These are phyloP conservation scores for Agelastica alni DNA, from an alignment of 2,888 invertebrate genomes.

Conservation along the genomic window DNA sequence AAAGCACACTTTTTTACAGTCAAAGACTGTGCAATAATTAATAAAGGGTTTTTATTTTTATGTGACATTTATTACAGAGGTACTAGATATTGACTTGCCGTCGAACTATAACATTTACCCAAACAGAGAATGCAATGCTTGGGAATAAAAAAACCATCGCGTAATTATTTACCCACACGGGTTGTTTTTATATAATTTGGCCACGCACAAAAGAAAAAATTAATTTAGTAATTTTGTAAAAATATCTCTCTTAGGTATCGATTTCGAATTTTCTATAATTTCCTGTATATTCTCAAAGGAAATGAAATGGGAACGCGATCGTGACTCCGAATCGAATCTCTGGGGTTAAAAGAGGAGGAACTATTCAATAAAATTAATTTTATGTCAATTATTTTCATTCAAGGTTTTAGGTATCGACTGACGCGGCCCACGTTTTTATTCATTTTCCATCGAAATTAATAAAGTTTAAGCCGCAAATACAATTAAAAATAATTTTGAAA, in stretches of 20 bases:
- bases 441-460: too few species aligned
- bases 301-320: conserved; percentile 41
- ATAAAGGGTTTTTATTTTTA: too few species aligned
- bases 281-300: conserved; percentile 43
- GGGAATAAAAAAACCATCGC: conserved; percentile 1
- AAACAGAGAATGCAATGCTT: not conserved
- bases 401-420: not conserved
- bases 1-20: too few species aligned
- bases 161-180: conserved; percentile 10
- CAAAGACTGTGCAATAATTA: too few species aligned
- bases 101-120: too few species aligned
- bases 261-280: conserved; percentile 42
- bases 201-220: conserved; percentile 32
- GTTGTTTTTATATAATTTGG: conserved; percentile 17
- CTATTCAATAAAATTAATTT: conserved; percentile 28
- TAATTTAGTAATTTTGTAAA: conserved; percentile 33
- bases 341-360: conserved; percentile 20
- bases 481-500: too few species aligned
- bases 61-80: too few species aligned
- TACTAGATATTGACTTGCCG: too few species aligned
- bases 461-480: too few species aligned
- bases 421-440: too few species aligned
- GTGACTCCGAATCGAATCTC: conserved; percentile 36
- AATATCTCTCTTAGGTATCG: conserved; percentile 32
- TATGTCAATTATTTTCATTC: conserved; percentile 8